Base-by-base conservation (phyloP, 64 coral and sea anemone genomes). In the Trachythela sp. region DNA sequence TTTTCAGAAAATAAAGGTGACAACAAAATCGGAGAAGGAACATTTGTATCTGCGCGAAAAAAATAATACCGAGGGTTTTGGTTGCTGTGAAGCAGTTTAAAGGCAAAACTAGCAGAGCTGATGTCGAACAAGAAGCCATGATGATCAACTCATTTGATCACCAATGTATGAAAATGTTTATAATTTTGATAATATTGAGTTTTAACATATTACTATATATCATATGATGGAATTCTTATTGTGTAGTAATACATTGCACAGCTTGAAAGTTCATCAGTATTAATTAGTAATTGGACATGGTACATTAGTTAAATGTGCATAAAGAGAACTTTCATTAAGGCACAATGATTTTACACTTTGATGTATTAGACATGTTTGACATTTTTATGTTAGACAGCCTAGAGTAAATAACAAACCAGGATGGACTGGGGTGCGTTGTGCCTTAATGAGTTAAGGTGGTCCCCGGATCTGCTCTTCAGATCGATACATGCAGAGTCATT, bases 1-100 rank as follows among this genome's bases (percentile, higher is more conserved):
- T 41, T 33, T 38, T 52, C 2, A 48, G n/a, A n/a, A n/a, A 50
- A n/a, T 14, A 38, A 87, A 32, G 36, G 88, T 48, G 41, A 52
- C n/a, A 68, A 70, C 34, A 17, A 52, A 52, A 70, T 92, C 39
- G 85, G 91, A 26, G 85, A 37, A 36, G 91, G 71, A 17, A 39
- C 50, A 54, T 92, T 92, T 92, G 91, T 9, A 75, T 75, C 8
- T 92, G 91, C 27, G 49, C 36, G 13, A 92, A 84, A 42, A 86
- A 64, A 33, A 17, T 40, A 0, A 87, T 87, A 32, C n/a, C 70
- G 33, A 70, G 86, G 13, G 67, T 88, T 67, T 15, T 38, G 24
- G 83, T 87, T 8, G 90, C 84, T 14, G 85, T 92, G 36, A 84
- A 92, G 37, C 15, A 87, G 13, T 88, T 67, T 75, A 72, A 59